Percentiles rank a stretch among this genome's conserved stretches.
phyloP scores from a whole-genome alignment of 2,888 invertebrate species.

The Marasmarcha lunaedactyla region DNA sequence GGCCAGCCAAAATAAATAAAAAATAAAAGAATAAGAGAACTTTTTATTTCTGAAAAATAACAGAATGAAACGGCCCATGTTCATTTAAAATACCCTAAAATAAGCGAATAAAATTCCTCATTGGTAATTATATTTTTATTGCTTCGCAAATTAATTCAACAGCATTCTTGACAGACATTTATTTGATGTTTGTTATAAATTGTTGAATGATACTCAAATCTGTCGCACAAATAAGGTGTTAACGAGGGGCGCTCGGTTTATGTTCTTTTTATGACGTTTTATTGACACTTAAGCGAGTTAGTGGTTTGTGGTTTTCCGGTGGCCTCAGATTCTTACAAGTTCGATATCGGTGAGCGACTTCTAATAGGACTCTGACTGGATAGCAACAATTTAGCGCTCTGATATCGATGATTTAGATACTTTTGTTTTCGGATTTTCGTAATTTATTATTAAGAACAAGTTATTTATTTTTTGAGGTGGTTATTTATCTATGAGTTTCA shows the following conservation, averaged over 20 bases:
- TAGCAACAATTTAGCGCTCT: conserved; percentile 47
- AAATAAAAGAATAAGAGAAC: no score
- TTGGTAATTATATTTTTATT: conserved; percentile 21
- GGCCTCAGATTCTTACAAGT: conserved; percentile 39
- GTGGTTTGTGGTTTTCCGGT: conserved; percentile 34
- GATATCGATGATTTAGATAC: no score
- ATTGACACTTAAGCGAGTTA: conserved; percentile 44
- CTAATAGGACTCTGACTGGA: conserved; percentile 2
- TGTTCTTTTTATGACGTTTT: conserved; percentile 36
- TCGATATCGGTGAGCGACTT: conserved; percentile 14
- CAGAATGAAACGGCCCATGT: no score
- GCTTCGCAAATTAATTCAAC: conserved; percentile 19
- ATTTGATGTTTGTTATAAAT: conserved; percentile 43
- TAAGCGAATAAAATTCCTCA: neutral
- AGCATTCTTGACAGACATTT: conserved; percentile 32
- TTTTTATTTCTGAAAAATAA: no score
- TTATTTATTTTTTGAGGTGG: no score
- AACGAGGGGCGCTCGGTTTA: conserved; percentile 62
- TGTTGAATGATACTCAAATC: conserved; percentile 50
- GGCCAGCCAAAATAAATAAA: no score
- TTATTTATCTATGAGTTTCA: no score
- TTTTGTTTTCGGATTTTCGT: neutral
- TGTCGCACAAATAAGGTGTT: conserved; percentile 58
- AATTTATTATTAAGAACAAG: neutral
- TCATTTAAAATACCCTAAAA: no score